Evolutionary conservation across 2,113 vertebrate genomes (phyloP).

Genomic region (Martes martes): DNA sequence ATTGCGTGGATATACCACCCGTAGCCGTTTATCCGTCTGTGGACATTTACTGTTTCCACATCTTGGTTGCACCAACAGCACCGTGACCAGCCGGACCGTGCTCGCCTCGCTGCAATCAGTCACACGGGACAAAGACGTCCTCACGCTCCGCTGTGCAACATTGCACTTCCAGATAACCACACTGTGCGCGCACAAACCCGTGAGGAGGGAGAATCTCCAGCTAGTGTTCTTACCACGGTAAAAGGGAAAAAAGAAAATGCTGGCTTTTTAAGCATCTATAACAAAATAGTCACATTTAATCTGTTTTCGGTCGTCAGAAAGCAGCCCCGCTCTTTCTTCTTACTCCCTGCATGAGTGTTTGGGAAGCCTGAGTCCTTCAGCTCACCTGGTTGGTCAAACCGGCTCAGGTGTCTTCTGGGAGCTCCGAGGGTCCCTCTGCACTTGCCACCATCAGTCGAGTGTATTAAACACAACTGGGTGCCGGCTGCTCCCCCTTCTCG

Average conservation of each 20-base stretch:
- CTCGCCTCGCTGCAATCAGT: background rate
- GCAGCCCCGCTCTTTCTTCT: background rate
- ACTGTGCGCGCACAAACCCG: background rate
- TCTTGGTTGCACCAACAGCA: background rate
- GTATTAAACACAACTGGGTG: no score
- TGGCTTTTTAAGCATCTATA: background rate
- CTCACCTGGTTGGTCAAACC: background rate
- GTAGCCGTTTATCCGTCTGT: background rate
- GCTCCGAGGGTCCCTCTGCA: background rate
- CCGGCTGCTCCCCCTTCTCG: background rate
- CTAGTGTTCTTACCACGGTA: no score
- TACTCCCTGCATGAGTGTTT: background rate
- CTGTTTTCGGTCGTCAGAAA: background rate
- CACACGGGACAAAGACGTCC: rapidly evolving
- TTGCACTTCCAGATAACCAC: rapidly evolving
- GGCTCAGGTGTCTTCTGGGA: background rate
- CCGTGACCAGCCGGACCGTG: background rate
- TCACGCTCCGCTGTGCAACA: background rate
- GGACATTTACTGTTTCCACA: background rate
- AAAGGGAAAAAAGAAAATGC: background rate
- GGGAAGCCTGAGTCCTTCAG: background rate
- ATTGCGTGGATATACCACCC: background rate
- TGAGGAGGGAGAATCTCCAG: background rate
- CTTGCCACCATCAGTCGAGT: rapidly evolving
- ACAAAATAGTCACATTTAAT: background rate